Percentiles rank a stretch among this genome's conserved stretches.
Evolutionary conservation across 2,888 invertebrate species (phyloP).

Genomic region (Agelastica alni): DNA sequence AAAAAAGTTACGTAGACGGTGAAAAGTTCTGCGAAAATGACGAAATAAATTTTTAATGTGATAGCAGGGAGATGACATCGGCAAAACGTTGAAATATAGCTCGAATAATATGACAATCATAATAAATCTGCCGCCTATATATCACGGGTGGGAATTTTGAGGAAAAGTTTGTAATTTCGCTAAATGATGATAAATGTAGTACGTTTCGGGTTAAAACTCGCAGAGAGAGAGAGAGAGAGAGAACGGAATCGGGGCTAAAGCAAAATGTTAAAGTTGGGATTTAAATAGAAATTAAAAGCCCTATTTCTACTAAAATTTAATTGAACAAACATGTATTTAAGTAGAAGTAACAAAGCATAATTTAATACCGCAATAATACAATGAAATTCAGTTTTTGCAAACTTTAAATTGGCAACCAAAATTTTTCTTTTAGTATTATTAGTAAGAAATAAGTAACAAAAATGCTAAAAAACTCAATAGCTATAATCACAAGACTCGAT

Average conservation of each 20-base stretch:
- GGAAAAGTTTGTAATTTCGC: slow-evolving; percentile 32
- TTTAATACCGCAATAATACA: too few relatives aligned
- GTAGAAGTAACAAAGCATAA: too few relatives aligned
- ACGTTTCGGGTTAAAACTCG: slow-evolving; percentile 4
- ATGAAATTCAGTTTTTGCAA: too few relatives aligned
- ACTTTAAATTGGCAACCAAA: too few relatives aligned
- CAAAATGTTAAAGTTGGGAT: background rate
- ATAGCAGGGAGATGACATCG: slow-evolving; percentile 23
- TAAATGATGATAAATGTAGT: slow-evolving; percentile 34
- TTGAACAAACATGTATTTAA: too few relatives aligned
- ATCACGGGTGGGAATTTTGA: slow-evolving; percentile 20
- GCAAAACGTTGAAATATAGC: slow-evolving; percentile 31
- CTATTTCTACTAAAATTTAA: too few relatives aligned
- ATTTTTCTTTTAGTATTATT: too few relatives aligned
- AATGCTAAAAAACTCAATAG: too few relatives aligned
- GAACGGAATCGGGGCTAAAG: slow-evolving; percentile 3
- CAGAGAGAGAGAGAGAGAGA: background rate
- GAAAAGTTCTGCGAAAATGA: slow-evolving; percentile 11
- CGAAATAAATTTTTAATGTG: slow-evolving; percentile 28
- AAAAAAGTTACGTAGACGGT: background rate
- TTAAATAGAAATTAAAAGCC: background rate
- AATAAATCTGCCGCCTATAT: slow-evolving; percentile 33
- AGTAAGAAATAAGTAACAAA: too few relatives aligned
- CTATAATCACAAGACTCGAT: too few relatives aligned
- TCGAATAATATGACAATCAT: slow-evolving; percentile 33